phyloP scores from a whole-genome alignment of 2,888 invertebrate species.

The Encarsia formosa region DNA sequence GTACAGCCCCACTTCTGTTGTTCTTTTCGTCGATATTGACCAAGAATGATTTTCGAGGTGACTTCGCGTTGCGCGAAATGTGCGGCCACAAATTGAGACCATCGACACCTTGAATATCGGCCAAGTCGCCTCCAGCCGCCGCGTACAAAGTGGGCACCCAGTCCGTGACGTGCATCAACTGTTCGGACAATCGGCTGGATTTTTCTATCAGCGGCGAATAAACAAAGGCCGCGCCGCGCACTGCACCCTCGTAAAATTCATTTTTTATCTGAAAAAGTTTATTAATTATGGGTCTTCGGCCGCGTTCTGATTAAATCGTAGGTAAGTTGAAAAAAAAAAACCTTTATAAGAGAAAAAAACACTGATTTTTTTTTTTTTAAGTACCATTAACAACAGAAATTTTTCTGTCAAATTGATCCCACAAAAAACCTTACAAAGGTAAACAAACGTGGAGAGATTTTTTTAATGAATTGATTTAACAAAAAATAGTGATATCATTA shows the following conservation, averaged over 20 bases:
- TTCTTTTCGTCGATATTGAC: slow-evolving; percentile 66
- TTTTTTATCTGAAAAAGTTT: slow-evolving; percentile 61
- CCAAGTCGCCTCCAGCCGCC: slow-evolving; percentile 43
- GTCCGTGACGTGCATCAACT: slow-evolving; percentile 75
- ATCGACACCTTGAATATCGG: slow-evolving; percentile 54
- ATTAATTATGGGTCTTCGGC: background rate
- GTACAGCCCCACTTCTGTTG: slow-evolving; percentile 31
- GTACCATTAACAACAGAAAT: too few species aligned
- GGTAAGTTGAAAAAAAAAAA: too few species aligned
- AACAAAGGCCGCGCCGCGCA: slow-evolving; percentile 71
- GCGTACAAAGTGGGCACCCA: slow-evolving; percentile 72
- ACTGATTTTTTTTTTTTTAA: too few species aligned
- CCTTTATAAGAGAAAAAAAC: too few species aligned
- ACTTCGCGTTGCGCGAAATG: slow-evolving; percentile 1
- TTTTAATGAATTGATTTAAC: too few species aligned
- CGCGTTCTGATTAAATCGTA: too few species aligned
- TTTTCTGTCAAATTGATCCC: too few species aligned
- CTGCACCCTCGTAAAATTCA: slow-evolving; percentile 81
- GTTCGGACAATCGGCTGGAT: slow-evolving; percentile 57
- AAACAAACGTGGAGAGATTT: too few species aligned
- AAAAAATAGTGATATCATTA: too few species aligned
- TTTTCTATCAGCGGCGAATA: slow-evolving; percentile 64
- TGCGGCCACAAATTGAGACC: slow-evolving; percentile 50
- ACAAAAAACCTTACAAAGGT: too few species aligned
- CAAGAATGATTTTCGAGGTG: slow-evolving; percentile 60